Base-by-base conservation (phyloP, 1,140 invertebrate genomes). In the Bombus vancouverensis region DNA sequence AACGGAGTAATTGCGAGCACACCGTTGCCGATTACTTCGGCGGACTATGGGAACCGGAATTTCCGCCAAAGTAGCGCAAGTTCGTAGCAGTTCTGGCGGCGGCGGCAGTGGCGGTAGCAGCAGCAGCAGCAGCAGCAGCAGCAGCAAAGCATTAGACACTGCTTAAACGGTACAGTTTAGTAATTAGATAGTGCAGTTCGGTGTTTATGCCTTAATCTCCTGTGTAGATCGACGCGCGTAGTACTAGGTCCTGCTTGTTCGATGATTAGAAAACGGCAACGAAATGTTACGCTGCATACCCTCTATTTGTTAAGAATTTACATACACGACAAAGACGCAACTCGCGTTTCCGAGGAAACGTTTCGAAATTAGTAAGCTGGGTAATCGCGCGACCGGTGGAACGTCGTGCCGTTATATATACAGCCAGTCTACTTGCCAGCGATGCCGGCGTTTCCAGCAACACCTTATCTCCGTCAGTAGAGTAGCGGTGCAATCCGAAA, bases 131-230 rank as follows among this genome's bases (percentile, higher is more conserved):
- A 0, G 22, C 68, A 28, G 13, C 37, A 12, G 44, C 28, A 6
- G 66, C 10, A 57, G 37, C 68, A 18, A 32, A 18, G 44, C 66
- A 72, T 81, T 81, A 81, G 42, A 65, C 57, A 75, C 42, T 75
- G 81, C 47, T 83, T 42, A 83, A 68, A 53, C 65, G n/a, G 47
- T 32, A 59, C 82, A 44, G 34, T 15, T 83, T 70, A 70, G 74
- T 78, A 78, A 83, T 83, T 78, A 78, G 82, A 83, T 78, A 83
- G 82, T 83, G 82, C 82, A 68, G 65, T 83, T 83, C 53, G 82
- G 71, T 83, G 82, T 83, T 70, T 83, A 78, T 47, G n/a, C n/a
- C 74, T 78, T 78, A 71, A 83, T 83, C 75, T 18, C 4, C 42
- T 1, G 57, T 32, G 15, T n/a, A 22, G 32, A 18, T 25, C n/a